These are phyloP conservation scores for Brachyhypopomus gauderio DNA, from an alignment of 2,113 vertebrate genomes.

Conservation along the genomic window DNA sequence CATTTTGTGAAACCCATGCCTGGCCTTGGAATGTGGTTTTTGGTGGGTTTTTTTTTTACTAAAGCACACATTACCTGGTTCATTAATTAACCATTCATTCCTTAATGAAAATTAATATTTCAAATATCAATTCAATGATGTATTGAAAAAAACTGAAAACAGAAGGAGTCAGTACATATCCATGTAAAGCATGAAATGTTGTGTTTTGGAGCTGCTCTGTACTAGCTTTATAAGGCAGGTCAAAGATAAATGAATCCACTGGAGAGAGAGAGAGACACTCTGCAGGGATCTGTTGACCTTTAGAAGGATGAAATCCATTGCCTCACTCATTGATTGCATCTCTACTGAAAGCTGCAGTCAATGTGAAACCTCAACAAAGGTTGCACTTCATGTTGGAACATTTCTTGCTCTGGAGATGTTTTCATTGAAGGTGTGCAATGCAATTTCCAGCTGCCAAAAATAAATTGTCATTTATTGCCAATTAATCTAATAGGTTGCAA, in stretches of 20 bases:
- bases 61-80: too few relatives aligned
- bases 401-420: constrained; percentile 56
- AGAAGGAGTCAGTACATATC: neutral
- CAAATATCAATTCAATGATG: neutral
- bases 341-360: constrained; percentile 46
- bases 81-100: too few relatives aligned
- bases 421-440: constrained; percentile 53
- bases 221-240: constrained; percentile 27
- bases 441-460: constrained; percentile 70
- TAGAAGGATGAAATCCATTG: constrained; percentile 57
- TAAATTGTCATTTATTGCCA: constrained; percentile 78
- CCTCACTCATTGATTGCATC: constrained; percentile 68
- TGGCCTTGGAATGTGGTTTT: too few relatives aligned
- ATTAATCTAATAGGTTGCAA: constrained; percentile 79
- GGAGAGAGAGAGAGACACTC: constrained; percentile 49
- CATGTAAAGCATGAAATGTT: neutral
- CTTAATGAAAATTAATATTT: too few relatives aligned
- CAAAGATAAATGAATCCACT: constrained; percentile 49
- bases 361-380: constrained; percentile 54
- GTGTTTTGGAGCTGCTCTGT: constrained; percentile 4
- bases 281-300: constrained; percentile 63
- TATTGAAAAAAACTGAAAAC: constrained; percentile 4
- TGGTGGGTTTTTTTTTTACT: too few relatives aligned
- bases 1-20: too few relatives aligned
- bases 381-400: constrained; percentile 59